These are phyloP conservation scores for Echiichthys vipera DNA, from an alignment of 2,797 vertebrate genomes.

Conservation along the genomic window DNA sequence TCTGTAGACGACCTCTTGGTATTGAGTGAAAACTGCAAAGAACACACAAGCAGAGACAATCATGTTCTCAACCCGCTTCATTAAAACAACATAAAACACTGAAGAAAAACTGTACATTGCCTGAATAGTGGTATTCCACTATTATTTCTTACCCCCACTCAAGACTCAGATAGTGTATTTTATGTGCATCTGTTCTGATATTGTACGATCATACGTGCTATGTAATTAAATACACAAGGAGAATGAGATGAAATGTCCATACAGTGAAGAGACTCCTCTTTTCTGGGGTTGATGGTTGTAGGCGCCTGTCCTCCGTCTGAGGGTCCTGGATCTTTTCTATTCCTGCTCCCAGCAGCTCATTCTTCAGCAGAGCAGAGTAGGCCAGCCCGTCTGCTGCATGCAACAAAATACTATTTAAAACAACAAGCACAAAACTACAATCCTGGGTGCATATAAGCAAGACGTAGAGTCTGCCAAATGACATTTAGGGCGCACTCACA, in stretches of 20 bases:
- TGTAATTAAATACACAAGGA: neutral
- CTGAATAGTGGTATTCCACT: neutral
- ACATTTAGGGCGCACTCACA: no score
- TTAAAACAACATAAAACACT: constrained; percentile 19
- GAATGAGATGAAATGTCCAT: constrained; percentile 28
- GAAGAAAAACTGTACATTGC: neutral
- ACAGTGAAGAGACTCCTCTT: constrained; percentile 93
- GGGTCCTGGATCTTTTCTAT: constrained; percentile 96
- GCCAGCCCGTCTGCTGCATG: constrained; percentile 88
- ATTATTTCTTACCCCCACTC: neutral
- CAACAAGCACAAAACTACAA: neutral
- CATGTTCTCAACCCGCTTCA: neutral
- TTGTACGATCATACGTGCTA: neutral
- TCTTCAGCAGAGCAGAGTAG: constrained; percentile 95
- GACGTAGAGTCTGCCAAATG: neutral
- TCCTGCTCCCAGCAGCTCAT: constrained; percentile 93
- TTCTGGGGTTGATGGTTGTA: constrained; percentile 93
- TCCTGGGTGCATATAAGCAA: neutral
- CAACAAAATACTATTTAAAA: neutral
- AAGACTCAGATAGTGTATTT: neutral
- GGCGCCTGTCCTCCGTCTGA: constrained; percentile 91
- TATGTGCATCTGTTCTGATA: neutral
- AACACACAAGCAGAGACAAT: neutral
- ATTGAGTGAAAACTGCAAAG: constrained; percentile 90
- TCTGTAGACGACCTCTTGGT: constrained; percentile 91